phyloP scores from a whole-genome alignment of 2,888 invertebrate genomes.

The Habrosyne pyritoides region DNA sequence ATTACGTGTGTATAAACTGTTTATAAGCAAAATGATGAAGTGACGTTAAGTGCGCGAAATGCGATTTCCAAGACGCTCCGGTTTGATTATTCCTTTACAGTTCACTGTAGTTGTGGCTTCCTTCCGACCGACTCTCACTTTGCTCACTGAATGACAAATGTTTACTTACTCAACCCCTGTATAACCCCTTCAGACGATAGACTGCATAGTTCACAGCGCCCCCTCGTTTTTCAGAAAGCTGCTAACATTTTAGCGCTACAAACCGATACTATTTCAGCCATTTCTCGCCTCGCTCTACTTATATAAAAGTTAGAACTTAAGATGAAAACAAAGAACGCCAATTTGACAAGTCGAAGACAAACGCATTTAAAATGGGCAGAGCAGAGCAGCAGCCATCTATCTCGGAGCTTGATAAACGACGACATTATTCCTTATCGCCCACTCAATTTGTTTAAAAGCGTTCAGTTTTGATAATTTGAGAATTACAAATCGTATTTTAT shows the following conservation, averaged over 20 bases:
- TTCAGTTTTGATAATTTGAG: slow-evolving; percentile 83
- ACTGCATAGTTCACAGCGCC: slow-evolving; percentile 35
- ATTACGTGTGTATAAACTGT: neutral
- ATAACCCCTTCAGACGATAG: slow-evolving; percentile 49
- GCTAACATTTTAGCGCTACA: slow-evolving; percentile 36
- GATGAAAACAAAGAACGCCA: slow-evolving; percentile 77
- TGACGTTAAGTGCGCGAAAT: neutral
- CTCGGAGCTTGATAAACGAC: slow-evolving; percentile 82
- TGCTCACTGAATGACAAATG: slow-evolving; percentile 66
- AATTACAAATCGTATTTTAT: slow-evolving; percentile 82
- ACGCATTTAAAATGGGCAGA: slow-evolving; percentile 84
- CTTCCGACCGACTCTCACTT: slow-evolving; percentile 47
- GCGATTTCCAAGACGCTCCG: slow-evolving; percentile 25
- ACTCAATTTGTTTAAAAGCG: slow-evolving; percentile 84
- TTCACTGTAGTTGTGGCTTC: slow-evolving; percentile 37
- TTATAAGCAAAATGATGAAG: neutral
- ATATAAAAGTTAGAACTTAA: slow-evolving; percentile 64
- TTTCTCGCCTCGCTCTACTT: slow-evolving; percentile 37
- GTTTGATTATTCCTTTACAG: slow-evolving; percentile 30
- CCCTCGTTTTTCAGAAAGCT: slow-evolving; percentile 7
- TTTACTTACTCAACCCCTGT: slow-evolving; percentile 62
- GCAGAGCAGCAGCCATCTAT: slow-evolving; percentile 81
- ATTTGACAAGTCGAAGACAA: slow-evolving; percentile 82
- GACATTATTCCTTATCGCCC: slow-evolving; percentile 84
- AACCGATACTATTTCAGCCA: slow-evolving; percentile 44